Conservation (phyloP, 92 coral and sea anemone species). For the Siderastrea radians region DNA sequence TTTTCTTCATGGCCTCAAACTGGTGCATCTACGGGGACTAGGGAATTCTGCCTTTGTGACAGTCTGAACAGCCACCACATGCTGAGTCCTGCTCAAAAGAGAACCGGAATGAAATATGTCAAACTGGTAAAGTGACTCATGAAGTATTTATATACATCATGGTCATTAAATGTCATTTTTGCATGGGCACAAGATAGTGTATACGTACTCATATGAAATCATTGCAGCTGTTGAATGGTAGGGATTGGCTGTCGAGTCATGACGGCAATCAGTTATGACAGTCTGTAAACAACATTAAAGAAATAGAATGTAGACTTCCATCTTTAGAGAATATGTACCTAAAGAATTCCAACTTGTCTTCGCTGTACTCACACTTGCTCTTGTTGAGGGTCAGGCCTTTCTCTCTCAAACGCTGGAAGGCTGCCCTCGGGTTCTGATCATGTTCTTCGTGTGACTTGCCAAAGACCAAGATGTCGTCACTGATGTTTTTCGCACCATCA, state of each 20-base stretch:
- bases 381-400: too few species aligned
- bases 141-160: too few species aligned
- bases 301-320: background rate
- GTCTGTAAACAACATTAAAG: background rate
- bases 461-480: too few species aligned
- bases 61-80: background rate
- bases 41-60: background rate
- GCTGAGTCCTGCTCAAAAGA: background rate
- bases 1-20: background rate
- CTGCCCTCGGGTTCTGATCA: too few species aligned
- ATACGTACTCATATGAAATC: conserved; percentile 21
- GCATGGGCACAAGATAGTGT: background rate
- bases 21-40: background rate
- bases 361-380: too few species aligned
- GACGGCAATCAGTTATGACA: conserved; percentile 45
- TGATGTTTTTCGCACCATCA: too few species aligned
- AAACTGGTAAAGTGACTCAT: too few species aligned
- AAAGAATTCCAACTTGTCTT: background rate
- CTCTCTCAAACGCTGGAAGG: too few species aligned
- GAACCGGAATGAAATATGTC: background rate
- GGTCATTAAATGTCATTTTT: background rate
- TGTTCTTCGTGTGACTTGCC: too few species aligned
- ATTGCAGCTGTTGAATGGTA: conserved; percentile 37
- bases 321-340: background rate
- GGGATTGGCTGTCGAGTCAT: conserved; percentile 49